Evolutionary conservation across 2,797 vertebrate species (phyloP), one percentile per base, ranked within the genome.

Genomic region (Myoxocephalus aenaeus): DNA sequence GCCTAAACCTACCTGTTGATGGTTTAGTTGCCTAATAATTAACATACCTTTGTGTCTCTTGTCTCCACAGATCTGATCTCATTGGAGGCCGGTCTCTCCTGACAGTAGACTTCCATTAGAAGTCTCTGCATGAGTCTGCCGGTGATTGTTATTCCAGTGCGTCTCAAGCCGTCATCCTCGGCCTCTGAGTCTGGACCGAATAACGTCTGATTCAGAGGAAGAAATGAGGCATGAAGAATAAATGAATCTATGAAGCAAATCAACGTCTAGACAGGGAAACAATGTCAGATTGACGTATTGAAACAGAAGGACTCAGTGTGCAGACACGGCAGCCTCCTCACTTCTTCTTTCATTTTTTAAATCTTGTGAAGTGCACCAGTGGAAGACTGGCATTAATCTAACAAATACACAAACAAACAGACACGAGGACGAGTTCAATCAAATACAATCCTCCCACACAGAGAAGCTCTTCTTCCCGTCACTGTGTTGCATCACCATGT

Each of bases 251-350:
- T 20, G 36, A 29, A 57, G 10, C 34, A 73, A 69, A 76, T 62
- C 2, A 59, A 72, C 50, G 70, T 84, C 81, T 73, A 73, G 76
- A 77, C 63, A 20, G 53, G 61, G 38, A 75, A 66, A 70, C 34
- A 40, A 48, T 13, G 36, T 68, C n/a, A 32, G 42, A 53, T 11
- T 46, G 69, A 54, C 22, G 56, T 34, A 50, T 7, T 68, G 13
- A 78, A 58, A 46, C 17, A 50, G 48, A 27, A 27, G 7, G 18
- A 8, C 46, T 38, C 10, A 32, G 32, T 32, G 32, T 32, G 32
- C 32, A n/a, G 22, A 46, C 22, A 0, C 1, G 2, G 15, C 34
- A 54, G 0, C 7, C 1, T 36, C 10, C 1, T 2, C 70, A 51
- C 67, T 29, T 50, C 14, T 46, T n/a, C 17, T 50, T 32, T 32